phyloP scores from a whole-genome alignment of 2,113 vertebrate genomes.

The Otolemur garnettii region DNA sequence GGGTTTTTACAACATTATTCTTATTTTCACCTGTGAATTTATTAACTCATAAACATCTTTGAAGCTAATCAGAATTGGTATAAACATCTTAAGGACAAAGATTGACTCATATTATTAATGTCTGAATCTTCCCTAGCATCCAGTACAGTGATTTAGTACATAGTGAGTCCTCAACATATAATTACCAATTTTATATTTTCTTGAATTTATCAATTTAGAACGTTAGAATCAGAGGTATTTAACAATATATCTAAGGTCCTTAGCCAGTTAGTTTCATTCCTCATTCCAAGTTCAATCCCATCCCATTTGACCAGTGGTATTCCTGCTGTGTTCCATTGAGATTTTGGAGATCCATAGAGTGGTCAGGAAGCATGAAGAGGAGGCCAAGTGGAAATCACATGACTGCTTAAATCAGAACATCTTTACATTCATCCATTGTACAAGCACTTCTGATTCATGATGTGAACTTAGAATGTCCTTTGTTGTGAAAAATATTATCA shows the following conservation, averaged over 20 bases:
- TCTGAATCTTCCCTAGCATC: slow-evolving; percentile 4
- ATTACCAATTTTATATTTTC: slow-evolving; percentile 14
- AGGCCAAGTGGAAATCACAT: background rate
- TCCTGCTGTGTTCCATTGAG: background rate
- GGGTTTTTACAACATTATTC: slow-evolving; percentile 38
- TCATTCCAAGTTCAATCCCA: background rate
- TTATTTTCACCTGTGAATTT: slow-evolving; percentile 39
- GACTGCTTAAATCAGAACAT: slow-evolving; percentile 11
- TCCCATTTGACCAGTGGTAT: background rate
- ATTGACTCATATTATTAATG: background rate
- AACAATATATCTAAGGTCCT: background rate
- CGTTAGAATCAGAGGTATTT: background rate
- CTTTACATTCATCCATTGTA: background rate
- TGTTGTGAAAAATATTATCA: slow-evolving; percentile 43
- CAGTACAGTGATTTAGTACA: background rate
- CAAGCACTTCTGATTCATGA: background rate
- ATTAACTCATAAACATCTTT: background rate
- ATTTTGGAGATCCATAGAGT: background rate
- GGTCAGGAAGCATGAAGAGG: background rate
- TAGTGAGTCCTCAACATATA: background rate
- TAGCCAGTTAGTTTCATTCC: background rate
- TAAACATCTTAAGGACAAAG: slow-evolving; percentile 30
- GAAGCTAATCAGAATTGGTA: background rate
- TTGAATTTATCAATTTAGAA: slow-evolving; percentile 31
- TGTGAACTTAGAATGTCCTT: background rate